A percentile compares a stretch with the other conserved stretches of the same genome.
Conservation (phyloP, 2,797 vertebrate species). For the Botia almorhae region DNA sequence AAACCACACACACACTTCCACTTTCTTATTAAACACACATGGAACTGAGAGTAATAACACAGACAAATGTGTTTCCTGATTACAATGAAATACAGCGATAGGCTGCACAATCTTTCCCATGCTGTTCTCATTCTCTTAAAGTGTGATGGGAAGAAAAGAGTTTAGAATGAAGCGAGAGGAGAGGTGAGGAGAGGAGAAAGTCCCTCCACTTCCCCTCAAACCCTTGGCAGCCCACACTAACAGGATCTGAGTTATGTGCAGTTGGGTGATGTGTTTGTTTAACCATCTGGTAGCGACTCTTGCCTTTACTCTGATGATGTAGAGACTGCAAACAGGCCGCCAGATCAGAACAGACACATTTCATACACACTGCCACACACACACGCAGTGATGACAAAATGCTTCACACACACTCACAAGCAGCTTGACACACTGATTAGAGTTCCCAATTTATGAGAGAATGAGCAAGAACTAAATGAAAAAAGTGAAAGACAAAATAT, state of each 20-base stretch:
- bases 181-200: slow-evolving; percentile 63
- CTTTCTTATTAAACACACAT: slow-evolving; percentile 67
- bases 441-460: slow-evolving; percentile 6
- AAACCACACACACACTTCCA: slow-evolving; percentile 17
- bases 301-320: slow-evolving; percentile 77
- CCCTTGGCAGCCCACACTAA: slow-evolving; percentile 82
- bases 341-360: slow-evolving; percentile 46
- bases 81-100: slow-evolving; percentile 78
- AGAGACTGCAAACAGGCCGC: slow-evolving; percentile 74
- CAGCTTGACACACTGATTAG: slow-evolving; percentile 37
- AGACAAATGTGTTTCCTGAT: slow-evolving; percentile 78
- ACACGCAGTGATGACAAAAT: slow-evolving; percentile 42
- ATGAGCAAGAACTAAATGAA: slow-evolving; percentile 9
- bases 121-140: slow-evolving; percentile 57
- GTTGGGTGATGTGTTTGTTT: slow-evolving; percentile 86
- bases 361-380: slow-evolving; percentile 28
- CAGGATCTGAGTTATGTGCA: slow-evolving; percentile 87
- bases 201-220: slow-evolving; percentile 63
- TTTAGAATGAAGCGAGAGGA: slow-evolving; percentile 22
- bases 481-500: slow-evolving; percentile 38
- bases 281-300: slow-evolving; percentile 85
- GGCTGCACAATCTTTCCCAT: slow-evolving; percentile 47
- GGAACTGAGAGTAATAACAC: slow-evolving; percentile 62
- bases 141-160: slow-evolving; percentile 58
- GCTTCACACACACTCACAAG: slow-evolving; percentile 40